Evolutionary conservation across 2,113 vertebrate species (phyloP).

Genomic region (Hystrix cristata): DNA sequence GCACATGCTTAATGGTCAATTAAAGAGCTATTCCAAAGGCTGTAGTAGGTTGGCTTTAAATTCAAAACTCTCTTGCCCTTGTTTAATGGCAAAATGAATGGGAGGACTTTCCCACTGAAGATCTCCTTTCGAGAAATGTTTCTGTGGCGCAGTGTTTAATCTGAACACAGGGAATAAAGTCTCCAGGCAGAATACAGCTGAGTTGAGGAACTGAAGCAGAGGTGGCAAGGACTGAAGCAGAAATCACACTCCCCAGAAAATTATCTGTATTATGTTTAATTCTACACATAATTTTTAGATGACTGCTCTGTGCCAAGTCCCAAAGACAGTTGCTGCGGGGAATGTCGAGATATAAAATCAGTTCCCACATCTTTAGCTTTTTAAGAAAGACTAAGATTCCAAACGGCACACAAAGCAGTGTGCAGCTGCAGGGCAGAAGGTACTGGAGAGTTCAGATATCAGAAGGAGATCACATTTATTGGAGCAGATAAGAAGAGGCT

Average conservation of each 20-base stretch:
- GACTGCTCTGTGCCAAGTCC: not conserved
- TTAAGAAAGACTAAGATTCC: not conserved
- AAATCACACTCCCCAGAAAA: not conserved
- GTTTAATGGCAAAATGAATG: constrained; percentile 22
- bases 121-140: not conserved
- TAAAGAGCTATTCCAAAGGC: constrained; percentile 56
- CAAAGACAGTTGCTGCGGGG: not conserved
- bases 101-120: not conserved
- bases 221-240: not conserved
- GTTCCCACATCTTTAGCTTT: not conserved
- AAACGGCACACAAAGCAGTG: not conserved
- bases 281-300: constrained; percentile 15
- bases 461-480: not conserved
- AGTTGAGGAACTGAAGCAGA: not conserved
- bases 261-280: not conserved
- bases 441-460: not conserved
- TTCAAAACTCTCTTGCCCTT: constrained; percentile 56
- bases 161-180: not conserved
- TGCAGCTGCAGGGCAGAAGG: not conserved
- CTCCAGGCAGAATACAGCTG: not conserved
- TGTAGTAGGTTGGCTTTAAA: constrained; percentile 31
- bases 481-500: not conserved
- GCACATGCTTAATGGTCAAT: constrained; percentile 20
- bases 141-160: not conserved
- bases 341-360: not conserved